Percentiles rank a stretch among this genome's conserved stretches.
Conservation (phyloP, 2,113 vertebrate species). For the Psilopsiagon aymara region DNA sequence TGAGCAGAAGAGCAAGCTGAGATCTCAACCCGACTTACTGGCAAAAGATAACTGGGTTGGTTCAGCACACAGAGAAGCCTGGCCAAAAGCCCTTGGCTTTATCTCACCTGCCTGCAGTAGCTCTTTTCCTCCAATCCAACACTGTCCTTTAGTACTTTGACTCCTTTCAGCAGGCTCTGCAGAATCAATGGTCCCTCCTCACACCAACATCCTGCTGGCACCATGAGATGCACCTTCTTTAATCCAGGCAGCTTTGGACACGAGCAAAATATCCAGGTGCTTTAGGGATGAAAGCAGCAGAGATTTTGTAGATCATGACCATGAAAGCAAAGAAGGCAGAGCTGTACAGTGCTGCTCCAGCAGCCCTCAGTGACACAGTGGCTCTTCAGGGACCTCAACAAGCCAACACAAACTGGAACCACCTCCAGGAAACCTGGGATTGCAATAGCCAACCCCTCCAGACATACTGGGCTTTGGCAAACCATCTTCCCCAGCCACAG, state of each 20-base stretch:
- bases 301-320: rapidly evolving
- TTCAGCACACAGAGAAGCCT: not conserved
- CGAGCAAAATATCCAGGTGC: not conserved
- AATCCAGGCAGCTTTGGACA: not conserved
- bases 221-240: not conserved
- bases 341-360: not conserved
- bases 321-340: not conserved
- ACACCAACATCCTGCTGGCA: not conserved
- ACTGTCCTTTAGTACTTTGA: not conserved
- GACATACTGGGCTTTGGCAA: not conserved
- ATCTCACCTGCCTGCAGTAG: not conserved
- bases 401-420: not conserved
- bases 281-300: not conserved
- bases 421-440: not conserved
- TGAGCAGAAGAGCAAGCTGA: not conserved
- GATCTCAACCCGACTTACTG: not conserved
- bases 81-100: not conserved
- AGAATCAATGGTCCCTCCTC: not conserved
- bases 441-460: not conserved
- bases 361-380: not conserved
- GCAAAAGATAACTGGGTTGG: not conserved
- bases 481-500: not conserved
- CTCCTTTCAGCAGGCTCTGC: not conserved
- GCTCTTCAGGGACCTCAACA: not conserved
- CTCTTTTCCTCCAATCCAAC: not conserved